Conservation (phyloP, 2,113 vertebrate genomes). For the Heliornis fulica region DNA sequence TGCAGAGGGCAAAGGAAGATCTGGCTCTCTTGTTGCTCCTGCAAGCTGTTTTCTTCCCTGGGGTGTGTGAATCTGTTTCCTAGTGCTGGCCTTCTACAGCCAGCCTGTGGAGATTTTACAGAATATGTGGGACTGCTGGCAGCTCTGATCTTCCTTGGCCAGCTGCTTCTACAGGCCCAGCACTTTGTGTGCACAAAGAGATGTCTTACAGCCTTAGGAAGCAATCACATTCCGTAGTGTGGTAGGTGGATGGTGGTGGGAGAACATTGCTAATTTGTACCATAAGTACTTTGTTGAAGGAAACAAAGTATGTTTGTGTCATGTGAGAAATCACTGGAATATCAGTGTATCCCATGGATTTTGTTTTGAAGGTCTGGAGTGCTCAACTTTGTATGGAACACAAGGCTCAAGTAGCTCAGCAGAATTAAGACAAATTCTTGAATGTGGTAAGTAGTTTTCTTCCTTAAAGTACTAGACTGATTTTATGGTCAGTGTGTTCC, state of each 20-base stretch:
- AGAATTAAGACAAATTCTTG: slow-evolving; percentile 90
- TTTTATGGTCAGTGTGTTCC: neutral
- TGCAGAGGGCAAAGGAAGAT: neutral
- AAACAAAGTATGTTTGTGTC: neutral
- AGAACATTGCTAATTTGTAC: neutral
- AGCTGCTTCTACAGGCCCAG: neutral
- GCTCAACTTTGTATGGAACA: slow-evolving; percentile 87
- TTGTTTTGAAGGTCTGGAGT: slow-evolving; percentile 85
- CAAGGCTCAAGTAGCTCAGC: slow-evolving; percentile 82
- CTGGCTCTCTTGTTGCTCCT: neutral
- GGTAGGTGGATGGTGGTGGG: neutral
- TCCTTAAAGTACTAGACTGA: neutral
- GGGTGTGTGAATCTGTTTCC: neutral
- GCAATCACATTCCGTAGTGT: neutral
- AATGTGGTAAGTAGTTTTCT: slow-evolving; percentile 80
- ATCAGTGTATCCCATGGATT: neutral
- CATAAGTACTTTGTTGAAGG: neutral
- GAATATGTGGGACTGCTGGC: rapidly evolving
- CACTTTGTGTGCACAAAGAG: neutral
- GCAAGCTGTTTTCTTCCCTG: neutral
- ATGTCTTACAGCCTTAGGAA: neutral
- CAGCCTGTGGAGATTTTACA: neutral
- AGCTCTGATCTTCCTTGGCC: neutral
- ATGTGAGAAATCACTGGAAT: neutral
- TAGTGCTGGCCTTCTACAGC: neutral